phyloP scores from a whole-genome alignment of 2,797 vertebrate species.

The Limnodromus scolopaceus region DNA sequence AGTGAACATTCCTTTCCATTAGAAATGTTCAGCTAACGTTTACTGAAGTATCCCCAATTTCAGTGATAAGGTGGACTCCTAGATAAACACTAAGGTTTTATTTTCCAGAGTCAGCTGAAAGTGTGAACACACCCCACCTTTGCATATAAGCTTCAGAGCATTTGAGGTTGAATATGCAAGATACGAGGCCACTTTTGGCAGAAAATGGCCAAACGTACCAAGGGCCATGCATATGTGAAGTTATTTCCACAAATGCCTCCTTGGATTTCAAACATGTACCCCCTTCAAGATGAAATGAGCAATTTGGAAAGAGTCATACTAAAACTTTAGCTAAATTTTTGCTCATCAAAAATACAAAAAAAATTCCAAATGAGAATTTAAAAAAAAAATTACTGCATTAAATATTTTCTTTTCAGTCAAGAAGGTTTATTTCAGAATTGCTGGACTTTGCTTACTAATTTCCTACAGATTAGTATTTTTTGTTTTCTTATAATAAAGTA shows the following conservation, averaged over 20 bases:
- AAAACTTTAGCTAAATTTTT: not conserved
- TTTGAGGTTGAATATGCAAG: not conserved
- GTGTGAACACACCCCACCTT: not conserved
- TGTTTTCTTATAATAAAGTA: not conserved
- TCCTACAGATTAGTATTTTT: not conserved
- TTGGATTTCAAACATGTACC: not conserved
- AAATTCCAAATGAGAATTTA: not conserved
- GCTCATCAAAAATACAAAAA: not conserved
- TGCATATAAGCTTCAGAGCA: not conserved
- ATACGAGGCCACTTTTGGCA: not conserved
- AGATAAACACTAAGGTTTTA: not conserved
- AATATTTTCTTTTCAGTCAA: not conserved
- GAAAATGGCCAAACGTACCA: rapidly evolving
- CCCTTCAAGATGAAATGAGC: not conserved
- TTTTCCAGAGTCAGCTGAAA: not conserved
- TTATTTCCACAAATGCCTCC: not conserved
- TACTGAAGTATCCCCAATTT: not conserved
- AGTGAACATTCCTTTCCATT: not conserved
- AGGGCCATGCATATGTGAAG: not conserved
- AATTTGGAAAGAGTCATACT: not conserved
- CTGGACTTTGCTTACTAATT: not conserved
- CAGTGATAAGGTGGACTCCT: not conserved
- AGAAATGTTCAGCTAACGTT: not conserved
- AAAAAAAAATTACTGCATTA: not conserved
- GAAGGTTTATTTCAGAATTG: not conserved